These are phyloP conservation scores for Drosophila setifemur DNA, from an alignment of 1,140 invertebrate species.

Conservation along the genomic window DNA sequence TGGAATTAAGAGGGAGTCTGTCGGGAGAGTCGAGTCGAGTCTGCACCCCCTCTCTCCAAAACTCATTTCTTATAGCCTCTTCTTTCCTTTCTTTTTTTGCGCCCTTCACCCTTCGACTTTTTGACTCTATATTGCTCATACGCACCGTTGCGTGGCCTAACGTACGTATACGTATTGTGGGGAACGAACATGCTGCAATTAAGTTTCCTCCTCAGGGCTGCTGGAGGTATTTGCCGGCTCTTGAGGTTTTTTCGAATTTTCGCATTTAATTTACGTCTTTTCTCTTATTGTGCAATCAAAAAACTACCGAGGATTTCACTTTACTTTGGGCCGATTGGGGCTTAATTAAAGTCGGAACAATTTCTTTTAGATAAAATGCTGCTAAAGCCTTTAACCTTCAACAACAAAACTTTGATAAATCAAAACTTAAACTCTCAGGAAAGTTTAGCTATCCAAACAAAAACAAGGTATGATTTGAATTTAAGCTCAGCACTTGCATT, in stretches of 20 bases:
- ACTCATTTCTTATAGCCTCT: too few species aligned
- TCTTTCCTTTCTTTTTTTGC: neutral
- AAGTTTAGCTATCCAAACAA: too few species aligned
- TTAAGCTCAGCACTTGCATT: too few species aligned
- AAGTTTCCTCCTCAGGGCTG: constrained; percentile 35
- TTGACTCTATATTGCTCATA: constrained; percentile 65
- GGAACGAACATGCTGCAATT: constrained; percentile 40
- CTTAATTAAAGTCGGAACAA: constrained; percentile 32
- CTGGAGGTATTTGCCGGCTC: constrained; percentile 21
- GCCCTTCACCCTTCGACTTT: constrained; percentile 11
- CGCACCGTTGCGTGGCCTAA: constrained; percentile 32
- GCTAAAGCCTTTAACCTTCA: too few species aligned
- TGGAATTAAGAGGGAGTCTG: constrained; percentile 27
- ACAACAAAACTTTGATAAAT: too few species aligned
- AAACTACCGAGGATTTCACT: neutral
- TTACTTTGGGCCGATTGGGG: constrained; percentile 13
- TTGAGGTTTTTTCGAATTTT: constrained; percentile 44
- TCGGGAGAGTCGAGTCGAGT: neutral
- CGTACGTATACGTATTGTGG: neutral
- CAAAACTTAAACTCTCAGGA: too few species aligned
- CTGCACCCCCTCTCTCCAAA: too few species aligned
- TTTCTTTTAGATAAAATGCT: too few species aligned
- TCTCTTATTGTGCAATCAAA: constrained; percentile 13
- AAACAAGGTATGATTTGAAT: too few species aligned
- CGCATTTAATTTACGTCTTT: constrained; percentile 28